Evolutionary conservation across 2,113 vertebrate genomes (phyloP), one percentile per base, ranked within the genome.

Genomic region (Elaphurus davidianus): DNA sequence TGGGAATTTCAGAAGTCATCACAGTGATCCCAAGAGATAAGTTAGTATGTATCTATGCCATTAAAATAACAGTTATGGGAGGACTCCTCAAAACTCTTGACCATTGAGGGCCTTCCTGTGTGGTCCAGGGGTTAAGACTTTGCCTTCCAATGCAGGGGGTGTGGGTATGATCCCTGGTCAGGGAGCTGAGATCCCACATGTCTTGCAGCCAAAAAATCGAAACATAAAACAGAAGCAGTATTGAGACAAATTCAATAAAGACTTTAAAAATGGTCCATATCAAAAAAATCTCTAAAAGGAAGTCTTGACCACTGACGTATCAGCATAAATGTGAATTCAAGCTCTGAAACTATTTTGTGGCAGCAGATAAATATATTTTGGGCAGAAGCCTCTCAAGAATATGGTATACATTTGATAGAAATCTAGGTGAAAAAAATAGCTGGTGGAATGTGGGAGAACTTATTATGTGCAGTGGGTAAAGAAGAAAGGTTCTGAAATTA

Each of bases 1-100:
- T 74, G 47, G 78, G 64, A 95, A 92, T 96, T 96, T 91, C 59
- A 85, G 50, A 84, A 87, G 15, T 91, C 28, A 94, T 12, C 30
- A 40, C 28, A 88, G 33, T 74, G 12, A 90, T 84, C 8, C 10
- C 30, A 76, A 85, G 64, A 91, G 11, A 25, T 92, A 91, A 78
- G 13, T 62, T 71, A 93, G 30, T 19, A 47, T 47, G 9, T 14
- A 13, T 17, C 3, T n/a, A 6, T 78, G 40, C n/a, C 55, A 90
- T 95, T 88, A 89, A 95, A 91, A 86, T 23, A 47, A n/a, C 43
- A 52, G 5, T 64, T 76, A 23, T 3, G 23, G 40, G 8, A 93
- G 9, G 40, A 43, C 12, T 14, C 33, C 17, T 55, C 40, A 78
- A n/a, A 23, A 84, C 43, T 90, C 74, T 52, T 95, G 79, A 90